Evolutionary conservation across 1,140 invertebrate genomes (phyloP), one percentile per base, ranked within the genome.

Genomic region (Drosophila bifasciata): DNA sequence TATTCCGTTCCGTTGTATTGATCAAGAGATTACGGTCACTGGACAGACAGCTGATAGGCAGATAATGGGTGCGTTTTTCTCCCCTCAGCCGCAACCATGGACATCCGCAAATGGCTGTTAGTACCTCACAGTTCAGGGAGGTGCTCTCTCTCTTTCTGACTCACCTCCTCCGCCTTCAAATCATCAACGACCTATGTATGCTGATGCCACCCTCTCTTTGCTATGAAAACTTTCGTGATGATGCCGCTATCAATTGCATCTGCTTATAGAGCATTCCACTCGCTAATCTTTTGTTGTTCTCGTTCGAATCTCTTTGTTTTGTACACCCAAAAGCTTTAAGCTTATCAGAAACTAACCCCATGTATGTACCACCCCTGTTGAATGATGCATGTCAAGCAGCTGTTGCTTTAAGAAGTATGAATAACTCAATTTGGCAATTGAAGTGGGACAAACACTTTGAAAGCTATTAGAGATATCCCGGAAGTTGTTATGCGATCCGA

Each of bases 401-500:
- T 83, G 78, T 81, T 81, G 78, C 73, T 55, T 55, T 44, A 39
- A 48, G 25, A 32, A 4, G 32, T 64, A 41, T 48, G 60, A 66
- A 66, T 56, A 66, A 78, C 75, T 84, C 55, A 71, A 64, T 85
- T 79, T 73, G 43, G 49, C 51, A 61, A 53, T 64, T 83, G 23
- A 57, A 74, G 52, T 62, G 44, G 59, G 62, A 72, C 19, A 53
- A 6, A 61, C 21, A 15, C 48, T 36, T 13, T 36, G 32, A 11
- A 36, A 36, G 32, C 23, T 7, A 4, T 11, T 1, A 13, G 11
- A 13, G 32, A 1, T 11, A 36, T 36, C 32, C 83, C 74, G 83
- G 81, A 86, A 86, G 75, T 78, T 77, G 70, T 81, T 81, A 77
- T 81, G 62, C 78, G 74, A 67, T 70, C 64, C 41, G 56, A 59